Percentiles rank a stretch among this genome's conserved stretches.
phyloP scores from a whole-genome alignment of 2,888 invertebrate species.

The Temnothorax rugatulus region DNA sequence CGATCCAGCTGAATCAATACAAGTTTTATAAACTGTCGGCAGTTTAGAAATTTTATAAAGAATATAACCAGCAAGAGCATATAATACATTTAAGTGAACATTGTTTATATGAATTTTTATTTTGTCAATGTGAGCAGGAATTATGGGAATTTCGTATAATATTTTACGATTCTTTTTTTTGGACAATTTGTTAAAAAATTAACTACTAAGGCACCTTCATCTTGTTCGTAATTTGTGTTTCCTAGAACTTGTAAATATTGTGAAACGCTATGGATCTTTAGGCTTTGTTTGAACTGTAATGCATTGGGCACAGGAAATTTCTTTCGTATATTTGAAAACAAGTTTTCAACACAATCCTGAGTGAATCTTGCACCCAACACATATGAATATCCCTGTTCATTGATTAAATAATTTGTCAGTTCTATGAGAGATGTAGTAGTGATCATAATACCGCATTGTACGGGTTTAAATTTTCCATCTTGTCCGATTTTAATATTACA shows the following conservation, averaged over 20 bases:
- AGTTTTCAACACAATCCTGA: slow-evolving; percentile 30
- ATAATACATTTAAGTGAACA: background rate
- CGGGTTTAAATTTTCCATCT: slow-evolving; percentile 29
- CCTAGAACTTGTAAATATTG: slow-evolving; percentile 24
- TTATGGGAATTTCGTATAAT: background rate
- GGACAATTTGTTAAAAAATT: background rate
- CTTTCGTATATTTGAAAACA: slow-evolving; percentile 25
- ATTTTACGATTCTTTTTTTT: background rate
- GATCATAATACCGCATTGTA: slow-evolving; percentile 27
- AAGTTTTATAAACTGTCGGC: background rate
- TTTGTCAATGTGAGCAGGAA: background rate
- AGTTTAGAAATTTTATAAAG: background rate
- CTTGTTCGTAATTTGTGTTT: slow-evolving; percentile 33
- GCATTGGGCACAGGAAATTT: slow-evolving; percentile 25
- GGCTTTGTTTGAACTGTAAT: slow-evolving; percentile 39
- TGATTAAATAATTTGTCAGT: slow-evolving; percentile 28
- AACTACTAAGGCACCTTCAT: background rate
- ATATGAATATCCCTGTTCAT: background rate
- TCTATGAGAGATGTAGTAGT: slow-evolving; percentile 24
- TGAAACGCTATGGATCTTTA: slow-evolving; percentile 17
- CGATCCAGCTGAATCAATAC: slow-evolving; percentile 11
- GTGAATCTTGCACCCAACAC: slow-evolving; percentile 17
- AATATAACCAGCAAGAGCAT: slow-evolving; percentile 7
- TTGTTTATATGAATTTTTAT: background rate
- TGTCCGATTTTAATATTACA: slow-evolving; percentile 27